A percentile compares a stretch with the other conserved stretches of the same genome.
phyloP scores from a whole-genome alignment of 2,888 invertebrate species.

The Conchocele bisecta region DNA sequence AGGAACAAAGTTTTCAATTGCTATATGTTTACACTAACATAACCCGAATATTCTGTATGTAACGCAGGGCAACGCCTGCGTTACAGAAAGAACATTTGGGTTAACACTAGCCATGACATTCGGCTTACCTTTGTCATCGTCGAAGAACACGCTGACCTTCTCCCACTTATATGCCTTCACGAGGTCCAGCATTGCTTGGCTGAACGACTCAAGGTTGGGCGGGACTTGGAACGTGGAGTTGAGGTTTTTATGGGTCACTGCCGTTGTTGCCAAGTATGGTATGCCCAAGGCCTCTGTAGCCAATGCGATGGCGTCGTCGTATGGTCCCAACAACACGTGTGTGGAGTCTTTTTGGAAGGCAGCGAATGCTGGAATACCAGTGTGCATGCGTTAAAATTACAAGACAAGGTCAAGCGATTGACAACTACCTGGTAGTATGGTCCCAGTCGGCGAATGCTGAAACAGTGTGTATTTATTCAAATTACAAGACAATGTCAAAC shows the following conservation, averaged over 20 bases:
- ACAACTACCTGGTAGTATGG: no score
- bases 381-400: neutral
- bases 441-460: no score
- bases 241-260: conserved; percentile 47
- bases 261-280: conserved; percentile 69
- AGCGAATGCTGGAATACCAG: conserved; percentile 50
- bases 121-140: conserved; percentile 68
- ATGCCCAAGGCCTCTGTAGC: conserved; percentile 70
- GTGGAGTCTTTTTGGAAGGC: conserved; percentile 50
- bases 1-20: no score
- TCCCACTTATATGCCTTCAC: conserved; percentile 69
- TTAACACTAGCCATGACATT: neutral
- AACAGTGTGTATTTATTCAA: no score
- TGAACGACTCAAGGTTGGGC: conserved; percentile 63
- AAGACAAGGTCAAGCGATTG: no score
- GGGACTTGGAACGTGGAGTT: conserved; percentile 68
- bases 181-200: conserved; percentile 69
- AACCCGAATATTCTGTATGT: no score
- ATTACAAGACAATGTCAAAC: no score
- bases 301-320: conserved; percentile 66
- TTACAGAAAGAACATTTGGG: no score
- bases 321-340: conserved; percentile 71
- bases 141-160: conserved; percentile 75
- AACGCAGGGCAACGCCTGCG: no score
- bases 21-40: no score